Percentiles rank a stretch among this genome's conserved stretches.
These are phyloP conservation scores for Strigamia maritima DNA, from an alignment of 2,888 invertebrate genomes.

Conservation along the genomic window DNA sequence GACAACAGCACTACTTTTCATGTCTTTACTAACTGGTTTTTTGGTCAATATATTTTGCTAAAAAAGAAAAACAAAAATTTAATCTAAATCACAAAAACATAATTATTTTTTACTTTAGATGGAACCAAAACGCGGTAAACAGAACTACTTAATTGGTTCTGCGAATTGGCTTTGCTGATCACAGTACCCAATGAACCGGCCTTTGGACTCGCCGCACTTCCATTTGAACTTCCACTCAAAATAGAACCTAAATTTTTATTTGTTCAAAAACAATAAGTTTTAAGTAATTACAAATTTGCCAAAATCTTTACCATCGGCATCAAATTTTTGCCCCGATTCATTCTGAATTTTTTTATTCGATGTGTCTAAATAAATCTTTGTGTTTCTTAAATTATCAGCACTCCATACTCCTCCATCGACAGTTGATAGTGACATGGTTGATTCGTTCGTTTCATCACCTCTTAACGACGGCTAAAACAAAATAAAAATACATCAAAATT, in stretches of 20 bases:
- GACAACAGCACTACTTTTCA: background rate
- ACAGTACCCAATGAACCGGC: slow-evolving; percentile 15
- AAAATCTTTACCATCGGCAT: background rate
- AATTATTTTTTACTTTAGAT: slow-evolving; percentile 1
- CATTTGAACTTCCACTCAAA: background rate
- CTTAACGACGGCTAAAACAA: slow-evolving; percentile 44
- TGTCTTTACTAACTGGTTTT: slow-evolving; percentile 17
- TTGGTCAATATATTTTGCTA: slow-evolving; percentile 14
- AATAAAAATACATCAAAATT: background rate
- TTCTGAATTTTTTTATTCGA: slow-evolving; percentile 22
- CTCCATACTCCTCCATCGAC: slow-evolving; percentile 45
- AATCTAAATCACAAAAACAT: background rate
- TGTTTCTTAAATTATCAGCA: slow-evolving; percentile 38
- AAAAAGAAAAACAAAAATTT: background rate
- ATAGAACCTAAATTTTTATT: background rate
- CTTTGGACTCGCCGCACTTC: background rate
- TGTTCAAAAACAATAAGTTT: background rate
- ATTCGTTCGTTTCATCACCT: slow-evolving; percentile 42
- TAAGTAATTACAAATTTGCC: background rate
- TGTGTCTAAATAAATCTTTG: slow-evolving; percentile 8
- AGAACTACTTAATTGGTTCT: slow-evolving; percentile 24
- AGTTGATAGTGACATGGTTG: slow-evolving; percentile 41
- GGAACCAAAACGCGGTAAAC: slow-evolving; percentile 31
- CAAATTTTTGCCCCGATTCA: background rate
- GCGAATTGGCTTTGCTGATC: slow-evolving; percentile 35